phyloP scores from a whole-genome alignment of 2,113 vertebrate species.

The Tragelaphus scriptus region DNA sequence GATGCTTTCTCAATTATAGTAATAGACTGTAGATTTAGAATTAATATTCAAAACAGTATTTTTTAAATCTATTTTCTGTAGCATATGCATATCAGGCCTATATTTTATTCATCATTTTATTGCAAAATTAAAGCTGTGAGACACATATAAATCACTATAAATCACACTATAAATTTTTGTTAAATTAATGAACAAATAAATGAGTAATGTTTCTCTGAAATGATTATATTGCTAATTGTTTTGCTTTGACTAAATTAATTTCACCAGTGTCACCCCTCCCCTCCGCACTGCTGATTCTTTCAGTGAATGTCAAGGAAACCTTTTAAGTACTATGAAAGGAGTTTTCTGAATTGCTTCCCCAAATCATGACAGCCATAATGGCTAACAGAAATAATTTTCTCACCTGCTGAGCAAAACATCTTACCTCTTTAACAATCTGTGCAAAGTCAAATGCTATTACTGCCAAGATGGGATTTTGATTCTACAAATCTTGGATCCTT shows the following conservation, averaged over 20 bases:
- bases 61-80: not conserved
- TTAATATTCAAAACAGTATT: not conserved
- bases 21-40: not conserved
- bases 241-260: conserved; percentile 15
- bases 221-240: not conserved
- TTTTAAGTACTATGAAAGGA: conserved; percentile 23
- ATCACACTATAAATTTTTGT: not conserved
- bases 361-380: conserved; percentile 42
- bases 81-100: not conserved
- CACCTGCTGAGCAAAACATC: conserved; percentile 47
- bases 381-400: conserved; percentile 60
- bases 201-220: not conserved
- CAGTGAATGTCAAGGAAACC: not conserved
- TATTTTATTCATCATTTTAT: not conserved
- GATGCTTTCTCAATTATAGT: not conserved
- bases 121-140: not conserved
- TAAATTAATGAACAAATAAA: not conserved
- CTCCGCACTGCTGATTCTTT: not conserved
- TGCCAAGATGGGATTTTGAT: conserved; percentile 39
- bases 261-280: not conserved
- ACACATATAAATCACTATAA: not conserved
- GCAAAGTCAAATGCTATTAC: not conserved
- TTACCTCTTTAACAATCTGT: conserved; percentile 46
- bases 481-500: conserved; percentile 50
- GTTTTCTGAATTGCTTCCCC: not conserved